phyloP scores from a whole-genome alignment of 1,140 invertebrate genomes.

The Sycophila sp. region DNA sequence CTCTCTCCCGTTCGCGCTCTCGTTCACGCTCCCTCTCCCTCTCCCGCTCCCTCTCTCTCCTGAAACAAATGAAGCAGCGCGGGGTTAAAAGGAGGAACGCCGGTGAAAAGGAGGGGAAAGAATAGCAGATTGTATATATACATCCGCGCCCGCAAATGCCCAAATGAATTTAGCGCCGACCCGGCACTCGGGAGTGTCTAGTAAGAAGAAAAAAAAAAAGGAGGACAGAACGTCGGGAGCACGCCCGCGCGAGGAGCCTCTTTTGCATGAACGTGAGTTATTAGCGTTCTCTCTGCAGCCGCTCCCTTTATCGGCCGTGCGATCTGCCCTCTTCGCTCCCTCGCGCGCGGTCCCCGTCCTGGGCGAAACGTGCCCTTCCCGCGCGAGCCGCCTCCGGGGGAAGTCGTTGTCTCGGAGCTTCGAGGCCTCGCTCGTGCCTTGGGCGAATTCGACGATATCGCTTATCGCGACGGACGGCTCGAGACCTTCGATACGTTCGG shows the following conservation, averaged over 20 bases:
- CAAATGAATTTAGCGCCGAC: too few species aligned
- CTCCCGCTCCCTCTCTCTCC: conserved; percentile 43
- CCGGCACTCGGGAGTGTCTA: too few species aligned
- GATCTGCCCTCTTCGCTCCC: too few species aligned
- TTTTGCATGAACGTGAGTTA: neutral
- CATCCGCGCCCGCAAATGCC: too few species aligned
- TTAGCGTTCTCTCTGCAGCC: neutral
- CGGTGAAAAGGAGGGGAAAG: too few species aligned
- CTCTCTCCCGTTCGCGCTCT: conserved; percentile 15
- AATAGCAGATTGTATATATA: too few species aligned
- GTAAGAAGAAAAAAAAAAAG: neutral
- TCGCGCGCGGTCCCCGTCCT: neutral
- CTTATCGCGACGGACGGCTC: conserved; percentile 1
- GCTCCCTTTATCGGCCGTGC: neutral
- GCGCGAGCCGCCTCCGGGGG: too few species aligned
- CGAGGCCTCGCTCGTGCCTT: too few species aligned
- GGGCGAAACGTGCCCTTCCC: neutral
- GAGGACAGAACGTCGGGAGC: neutral
- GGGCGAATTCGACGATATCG: conserved; percentile 7
- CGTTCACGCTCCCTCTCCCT: conserved; percentile 16
- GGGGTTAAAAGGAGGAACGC: too few species aligned
- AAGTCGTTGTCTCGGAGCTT: too few species aligned
- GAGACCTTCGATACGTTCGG: conserved; percentile 16
- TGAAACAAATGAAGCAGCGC: too few species aligned
- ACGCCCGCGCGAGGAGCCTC: neutral